Percentiles rank a stretch among this genome's conserved stretches.
phyloP scores from a whole-genome alignment of 2,113 vertebrate genomes.

The Hypanus sabinus region DNA sequence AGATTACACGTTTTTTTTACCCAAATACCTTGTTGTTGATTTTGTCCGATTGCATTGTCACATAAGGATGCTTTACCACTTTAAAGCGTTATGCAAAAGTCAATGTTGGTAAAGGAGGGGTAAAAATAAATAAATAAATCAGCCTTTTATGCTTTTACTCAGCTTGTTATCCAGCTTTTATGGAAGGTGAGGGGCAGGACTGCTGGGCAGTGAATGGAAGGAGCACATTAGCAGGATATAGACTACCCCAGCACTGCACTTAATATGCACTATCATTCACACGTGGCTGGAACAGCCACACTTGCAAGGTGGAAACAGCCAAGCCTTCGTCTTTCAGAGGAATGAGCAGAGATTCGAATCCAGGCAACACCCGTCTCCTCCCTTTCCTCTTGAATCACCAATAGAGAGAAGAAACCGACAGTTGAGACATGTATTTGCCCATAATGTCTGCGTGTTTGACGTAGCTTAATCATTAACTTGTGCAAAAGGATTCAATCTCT shows the following conservation, averaged over 20 bases:
- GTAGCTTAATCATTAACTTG: slow-evolving; percentile 17
- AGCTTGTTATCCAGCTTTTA: not conserved
- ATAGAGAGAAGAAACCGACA: not conserved
- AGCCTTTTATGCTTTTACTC: too few species aligned
- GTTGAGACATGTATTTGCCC: not conserved
- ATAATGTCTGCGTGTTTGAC: not conserved
- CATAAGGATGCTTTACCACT: not conserved
- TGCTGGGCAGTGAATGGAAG: not conserved
- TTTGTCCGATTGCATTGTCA: not conserved
- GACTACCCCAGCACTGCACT: not conserved
- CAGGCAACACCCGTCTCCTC: not conserved
- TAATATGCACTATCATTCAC: too few species aligned
- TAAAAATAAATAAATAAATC: not conserved
- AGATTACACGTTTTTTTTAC: too few species aligned
- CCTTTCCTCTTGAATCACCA: not conserved
- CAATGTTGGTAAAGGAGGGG: not conserved
- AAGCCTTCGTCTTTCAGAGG: not conserved
- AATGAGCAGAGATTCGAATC: not conserved
- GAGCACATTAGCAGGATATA: not conserved
- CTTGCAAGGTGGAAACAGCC: not conserved
- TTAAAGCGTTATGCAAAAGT: not conserved
- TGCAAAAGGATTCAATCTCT: not conserved
- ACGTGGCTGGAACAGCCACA: not conserved
- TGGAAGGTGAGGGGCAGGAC: not conserved
- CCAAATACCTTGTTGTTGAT: too few species aligned